Base-by-base conservation (phyloP, 2,888 invertebrate genomes). In the Smittia aterrima region DNA sequence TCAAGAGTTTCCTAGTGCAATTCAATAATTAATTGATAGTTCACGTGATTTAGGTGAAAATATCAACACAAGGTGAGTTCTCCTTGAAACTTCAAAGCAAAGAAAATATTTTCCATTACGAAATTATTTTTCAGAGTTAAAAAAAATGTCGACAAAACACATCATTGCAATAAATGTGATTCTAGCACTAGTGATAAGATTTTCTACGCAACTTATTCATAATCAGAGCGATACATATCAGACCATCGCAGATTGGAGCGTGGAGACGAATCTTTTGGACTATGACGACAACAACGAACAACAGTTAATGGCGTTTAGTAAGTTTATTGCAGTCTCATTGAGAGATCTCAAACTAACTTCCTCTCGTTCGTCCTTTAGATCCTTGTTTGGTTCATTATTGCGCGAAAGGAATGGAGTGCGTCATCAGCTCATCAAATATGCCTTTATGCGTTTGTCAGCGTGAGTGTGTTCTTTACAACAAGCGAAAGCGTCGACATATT, bases 341-440 rank as follows among this genome's bases (percentile, higher is more conserved):
- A 32, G n/a, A n/a, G n/a, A n/a, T n/a, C 32, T 22, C 24, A 58
- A 32, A 3, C 32, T 32, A 9, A 32, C 32, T 32, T 32, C n/a
- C n/a, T n/a, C n/a, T n/a, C n/a, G n/a, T n/a, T n/a, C n/a, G n/a
- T 75, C 75, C 83, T 83, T 18, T 82, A 88, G 89, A 89, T 83
- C 87, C 88, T 3, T 90, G 90, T 80, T 80, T 86, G 68, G 85
- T 85, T 25, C 87, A 88, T 78, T 87, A 88, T 79, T 90, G 90
- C 81, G 87, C 87, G 62, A 87, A 86, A 77, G 88, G 89, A 16
- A 85, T 87, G 75, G 88, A 89, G 80, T 90, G 90, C 79, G 83
- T 84, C 40, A 80, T 86, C 75, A 82, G 82, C 32, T 80, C 81
- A 70, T 79, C 83, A 53, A 85, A 84, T 58, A 84, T 83, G 71